Base-by-base conservation (phyloP, 2,113 vertebrate genomes). In the Chloroceryle aenea region DNA sequence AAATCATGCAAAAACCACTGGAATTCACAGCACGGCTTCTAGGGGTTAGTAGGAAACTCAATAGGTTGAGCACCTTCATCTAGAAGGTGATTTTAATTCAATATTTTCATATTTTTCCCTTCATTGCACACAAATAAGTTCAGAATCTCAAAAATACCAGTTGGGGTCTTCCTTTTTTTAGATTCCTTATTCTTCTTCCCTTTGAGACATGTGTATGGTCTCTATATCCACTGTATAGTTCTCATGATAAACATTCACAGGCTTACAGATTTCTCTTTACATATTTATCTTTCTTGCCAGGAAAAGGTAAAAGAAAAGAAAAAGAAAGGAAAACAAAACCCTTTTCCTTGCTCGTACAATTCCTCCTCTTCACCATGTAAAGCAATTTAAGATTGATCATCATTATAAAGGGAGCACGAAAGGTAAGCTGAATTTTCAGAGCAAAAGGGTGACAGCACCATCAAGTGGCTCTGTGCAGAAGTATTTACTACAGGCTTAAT, bases 381-480 rank as follows among this genome's bases (percentile, higher is more conserved):
- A 93, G 23, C 45, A 58, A 22, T 55, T 82, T 73, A 73, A 40
- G 40, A 90, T 50, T 50, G 7, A 59, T 10, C 32, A 20, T 55
- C 87, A 29, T 25, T 47, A 23, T 5, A 67, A 63, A 85, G 34
- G 25, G 64, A 80, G 6, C 9, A 67, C 13, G 6, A 74, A 9
- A 71, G 21, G 8, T 9, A 79, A 87, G 50, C 21, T 55, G 43
- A 87, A 53, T 88, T 67, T 81, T 83, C 56, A 68, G 47, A 89
- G 67, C 52, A 71, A 93, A 87, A 94, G 94, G 21, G 32, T 50
- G 77, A 87, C 48, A 96, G 95, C 95, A 93, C 97, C 97, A 94
- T 79, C 97, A 93, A 85, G 95, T 76, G 97, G 94, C 42, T 89
- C 56, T 64, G 17, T 34, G 47, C n/a, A 26, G 30, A 68, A 95